These are phyloP conservation scores for Ophion ventricosus DNA, from an alignment of 2,888 invertebrate genomes.

Conservation along the genomic window DNA sequence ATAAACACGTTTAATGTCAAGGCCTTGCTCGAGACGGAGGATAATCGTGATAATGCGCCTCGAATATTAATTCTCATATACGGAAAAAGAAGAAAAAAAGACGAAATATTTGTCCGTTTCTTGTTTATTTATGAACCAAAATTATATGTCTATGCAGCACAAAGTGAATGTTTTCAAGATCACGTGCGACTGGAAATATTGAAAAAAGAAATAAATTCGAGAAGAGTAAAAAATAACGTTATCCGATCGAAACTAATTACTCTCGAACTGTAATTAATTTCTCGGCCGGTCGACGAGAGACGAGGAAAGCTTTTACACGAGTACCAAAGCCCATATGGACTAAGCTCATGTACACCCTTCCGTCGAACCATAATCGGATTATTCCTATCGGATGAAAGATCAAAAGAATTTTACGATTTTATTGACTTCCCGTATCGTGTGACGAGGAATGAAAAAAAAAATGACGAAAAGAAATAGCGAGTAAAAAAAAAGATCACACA, in stretches of 20 bases:
- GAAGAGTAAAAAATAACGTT: constrained; percentile 3
- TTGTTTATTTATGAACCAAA: neutral
- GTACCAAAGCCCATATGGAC: neutral
- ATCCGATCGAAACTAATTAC: constrained; percentile 34
- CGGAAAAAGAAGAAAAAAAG: neutral
- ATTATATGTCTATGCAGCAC: neutral
- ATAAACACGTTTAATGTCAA: constrained; percentile 81
- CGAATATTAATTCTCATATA: constrained; percentile 44
- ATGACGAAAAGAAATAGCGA: neutral
- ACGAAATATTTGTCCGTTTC: neutral
- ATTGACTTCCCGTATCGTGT: constrained; percentile 40
- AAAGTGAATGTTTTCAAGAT: neutral
- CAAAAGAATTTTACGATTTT: constrained; percentile 48
- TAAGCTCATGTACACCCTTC: constrained; percentile 5
- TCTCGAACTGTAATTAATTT: constrained; percentile 45
- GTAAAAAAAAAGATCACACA: constrained; percentile 24
- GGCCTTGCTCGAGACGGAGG: constrained; percentile 71
- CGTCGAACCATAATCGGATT: constrained; percentile 46
- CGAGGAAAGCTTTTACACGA: constrained; percentile 11
- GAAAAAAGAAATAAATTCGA: constrained; percentile 14
- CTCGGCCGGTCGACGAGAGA: neutral
- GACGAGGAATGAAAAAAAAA: constrained; percentile 31
- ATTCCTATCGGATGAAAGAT: constrained; percentile 29
- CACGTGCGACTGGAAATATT: neutral
- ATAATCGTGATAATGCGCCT: constrained; percentile 54